Percentiles rank a stretch among this genome's conserved stretches.
phyloP scores from a whole-genome alignment of 2,797 vertebrate genomes.

The Cichlasoma orientale region DNA sequence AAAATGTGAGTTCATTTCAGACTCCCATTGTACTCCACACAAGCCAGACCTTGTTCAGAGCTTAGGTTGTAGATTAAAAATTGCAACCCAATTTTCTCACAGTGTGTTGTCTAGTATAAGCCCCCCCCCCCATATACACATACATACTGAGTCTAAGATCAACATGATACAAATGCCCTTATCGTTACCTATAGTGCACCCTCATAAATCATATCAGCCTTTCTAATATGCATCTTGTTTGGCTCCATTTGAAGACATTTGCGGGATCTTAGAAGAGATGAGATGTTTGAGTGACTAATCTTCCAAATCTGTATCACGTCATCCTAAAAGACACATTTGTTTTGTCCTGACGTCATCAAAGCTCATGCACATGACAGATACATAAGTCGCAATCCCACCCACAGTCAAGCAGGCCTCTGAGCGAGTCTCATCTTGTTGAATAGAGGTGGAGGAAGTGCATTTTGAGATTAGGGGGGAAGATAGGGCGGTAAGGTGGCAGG shows the following conservation, averaged over 20 bases:
- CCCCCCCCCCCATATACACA: not conserved
- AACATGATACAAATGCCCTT: not conserved
- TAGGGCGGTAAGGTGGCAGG: slow-evolving; percentile 27
- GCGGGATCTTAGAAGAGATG: not conserved
- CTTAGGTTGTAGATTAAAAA: not conserved
- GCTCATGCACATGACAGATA: slow-evolving; percentile 60
- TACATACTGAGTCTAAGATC: not conserved
- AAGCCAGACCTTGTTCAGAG: slow-evolving; percentile 11
- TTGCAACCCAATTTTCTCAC: not conserved
- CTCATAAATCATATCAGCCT: slow-evolving; percentile 22
- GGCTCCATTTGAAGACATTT: not conserved
- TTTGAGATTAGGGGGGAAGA: slow-evolving; percentile 48
- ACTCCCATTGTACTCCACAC: not conserved
- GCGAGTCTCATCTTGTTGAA: slow-evolving; percentile 73
- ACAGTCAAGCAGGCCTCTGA: slow-evolving; percentile 52
- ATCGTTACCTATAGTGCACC: not conserved
- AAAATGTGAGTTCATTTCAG: slow-evolving; percentile 19
- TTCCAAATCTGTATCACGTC: slow-evolving; percentile 4
- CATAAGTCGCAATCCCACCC: slow-evolving; percentile 65
- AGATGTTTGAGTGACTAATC: not conserved
- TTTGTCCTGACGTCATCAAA: slow-evolving; percentile 49
- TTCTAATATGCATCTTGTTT: not conserved
- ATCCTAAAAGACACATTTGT: slow-evolving; percentile 27
- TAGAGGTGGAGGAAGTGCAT: slow-evolving; percentile 58
- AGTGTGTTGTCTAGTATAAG: not conserved